Evolutionary conservation across 2,113 vertebrate genomes (phyloP).

Genomic region (Uropsilus gracilis): DNA sequence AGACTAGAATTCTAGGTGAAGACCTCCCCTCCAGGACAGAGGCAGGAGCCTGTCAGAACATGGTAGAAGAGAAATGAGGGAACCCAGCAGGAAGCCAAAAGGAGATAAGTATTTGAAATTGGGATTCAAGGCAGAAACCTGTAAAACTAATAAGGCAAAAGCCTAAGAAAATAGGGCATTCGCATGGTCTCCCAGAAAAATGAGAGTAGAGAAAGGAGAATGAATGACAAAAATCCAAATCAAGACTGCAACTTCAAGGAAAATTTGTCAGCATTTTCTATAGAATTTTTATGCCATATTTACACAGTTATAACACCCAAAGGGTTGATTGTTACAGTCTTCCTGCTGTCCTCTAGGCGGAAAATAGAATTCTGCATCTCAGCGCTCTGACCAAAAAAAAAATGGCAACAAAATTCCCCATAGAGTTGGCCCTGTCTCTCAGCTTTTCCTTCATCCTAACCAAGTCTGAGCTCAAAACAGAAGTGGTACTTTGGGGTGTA

Average conservation of each 20-base stretch:
- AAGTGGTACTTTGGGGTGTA: neutral
- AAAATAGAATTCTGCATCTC: constrained; percentile 60
- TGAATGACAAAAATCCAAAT: constrained; percentile 61
- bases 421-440: neutral
- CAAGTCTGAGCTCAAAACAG: neutral
- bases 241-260: constrained; percentile 27
- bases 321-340: constrained; percentile 45
- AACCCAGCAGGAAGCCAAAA: neutral
- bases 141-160: neutral
- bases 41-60: neutral
- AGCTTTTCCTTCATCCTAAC: constrained; percentile 28
- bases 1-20: neutral
- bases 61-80: neutral
- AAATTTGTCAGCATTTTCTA: constrained; percentile 44
- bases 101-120: neutral
- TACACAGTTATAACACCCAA: constrained; percentile 53
- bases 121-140: neutral
- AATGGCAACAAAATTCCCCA: constrained; percentile 54
- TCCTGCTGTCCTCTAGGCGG: constrained; percentile 45
- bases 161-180: constrained; percentile 17
- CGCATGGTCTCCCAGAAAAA: constrained; percentile 25
- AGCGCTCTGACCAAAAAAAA: constrained; percentile 53
- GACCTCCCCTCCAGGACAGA: neutral
- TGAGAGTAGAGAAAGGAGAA: neutral
- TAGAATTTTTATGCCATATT: constrained; percentile 31